These are phyloP conservation scores for Buphagus erythrorhynchus DNA, from an alignment of 2,797 vertebrate species.

Conservation along the genomic window DNA sequence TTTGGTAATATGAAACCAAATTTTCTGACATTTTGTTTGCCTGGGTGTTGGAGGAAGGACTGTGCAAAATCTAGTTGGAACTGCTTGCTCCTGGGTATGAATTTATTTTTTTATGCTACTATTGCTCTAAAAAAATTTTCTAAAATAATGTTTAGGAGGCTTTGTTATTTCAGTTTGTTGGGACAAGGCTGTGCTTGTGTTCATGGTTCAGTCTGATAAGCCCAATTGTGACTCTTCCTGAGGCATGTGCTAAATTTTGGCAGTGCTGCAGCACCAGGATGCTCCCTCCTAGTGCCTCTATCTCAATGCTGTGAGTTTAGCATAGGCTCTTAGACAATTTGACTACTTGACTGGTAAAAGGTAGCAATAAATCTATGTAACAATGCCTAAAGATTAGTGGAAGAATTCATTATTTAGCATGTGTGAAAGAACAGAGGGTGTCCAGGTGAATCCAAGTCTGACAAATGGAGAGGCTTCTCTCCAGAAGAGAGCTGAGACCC, in stretches of 20 bases:
- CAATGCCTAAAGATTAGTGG: neutral
- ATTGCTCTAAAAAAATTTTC: neutral
- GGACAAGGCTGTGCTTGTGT: too few species aligned
- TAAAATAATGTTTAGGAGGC: neutral
- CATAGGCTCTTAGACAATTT: neutral
- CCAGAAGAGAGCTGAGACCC: neutral
- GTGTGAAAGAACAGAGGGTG: neutral
- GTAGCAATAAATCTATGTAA: neutral
- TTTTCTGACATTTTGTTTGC: neutral
- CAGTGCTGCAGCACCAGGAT: neutral
- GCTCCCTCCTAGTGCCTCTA: accelerated
- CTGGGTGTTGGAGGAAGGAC: neutral
- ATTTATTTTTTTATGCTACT: neutral
- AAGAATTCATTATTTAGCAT: neutral
- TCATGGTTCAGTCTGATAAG: accelerated
- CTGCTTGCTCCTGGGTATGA: accelerated
- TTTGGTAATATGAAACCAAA: neutral
- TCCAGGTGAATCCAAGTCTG: neutral
- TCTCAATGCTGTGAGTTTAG: neutral
- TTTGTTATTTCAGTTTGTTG: neutral
- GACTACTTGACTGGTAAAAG: neutral
- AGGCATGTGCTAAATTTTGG: neutral
- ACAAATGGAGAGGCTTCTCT: too few species aligned
- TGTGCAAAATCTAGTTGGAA: accelerated
- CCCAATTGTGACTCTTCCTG: too few species aligned